Evolutionary conservation across 2,797 vertebrate species (phyloP).

Genomic region (Glyptemys insculpta): DNA sequence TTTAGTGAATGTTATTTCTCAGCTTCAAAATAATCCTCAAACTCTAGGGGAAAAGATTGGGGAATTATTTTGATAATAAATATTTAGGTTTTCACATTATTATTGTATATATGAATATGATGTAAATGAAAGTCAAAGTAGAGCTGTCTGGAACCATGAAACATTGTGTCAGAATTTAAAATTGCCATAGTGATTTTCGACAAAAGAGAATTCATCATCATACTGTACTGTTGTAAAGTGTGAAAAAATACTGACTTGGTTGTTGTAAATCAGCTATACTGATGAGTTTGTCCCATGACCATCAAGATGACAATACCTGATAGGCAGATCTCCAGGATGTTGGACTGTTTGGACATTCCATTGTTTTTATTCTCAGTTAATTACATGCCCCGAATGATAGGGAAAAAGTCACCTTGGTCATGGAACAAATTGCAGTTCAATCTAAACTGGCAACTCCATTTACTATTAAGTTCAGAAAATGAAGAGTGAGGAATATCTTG

Average conservation of each 20-base stretch:
- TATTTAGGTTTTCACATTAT: background rate
- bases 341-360: background rate
- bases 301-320: background rate
- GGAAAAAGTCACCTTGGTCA: background rate
- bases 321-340: background rate
- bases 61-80: background rate
- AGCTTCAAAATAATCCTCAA: background rate
- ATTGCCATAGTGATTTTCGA: background rate
- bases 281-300: background rate
- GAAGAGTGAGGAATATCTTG: background rate
- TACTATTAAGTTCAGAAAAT: conserved; percentile 5
- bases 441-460: background rate
- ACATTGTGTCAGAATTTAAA: background rate
- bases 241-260: background rate
- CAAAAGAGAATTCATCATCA: background rate
- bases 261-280: background rate
- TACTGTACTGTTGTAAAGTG: background rate
- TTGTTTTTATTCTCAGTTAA: background rate
- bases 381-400: background rate
- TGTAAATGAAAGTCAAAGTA: background rate
- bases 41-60: background rate
- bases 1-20: background rate
- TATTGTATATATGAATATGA: background rate
- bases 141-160: background rate
- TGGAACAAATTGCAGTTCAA: background rate